Conservation (phyloP, 2,113 vertebrate species). For the Anarhynchus alexandrinus region DNA sequence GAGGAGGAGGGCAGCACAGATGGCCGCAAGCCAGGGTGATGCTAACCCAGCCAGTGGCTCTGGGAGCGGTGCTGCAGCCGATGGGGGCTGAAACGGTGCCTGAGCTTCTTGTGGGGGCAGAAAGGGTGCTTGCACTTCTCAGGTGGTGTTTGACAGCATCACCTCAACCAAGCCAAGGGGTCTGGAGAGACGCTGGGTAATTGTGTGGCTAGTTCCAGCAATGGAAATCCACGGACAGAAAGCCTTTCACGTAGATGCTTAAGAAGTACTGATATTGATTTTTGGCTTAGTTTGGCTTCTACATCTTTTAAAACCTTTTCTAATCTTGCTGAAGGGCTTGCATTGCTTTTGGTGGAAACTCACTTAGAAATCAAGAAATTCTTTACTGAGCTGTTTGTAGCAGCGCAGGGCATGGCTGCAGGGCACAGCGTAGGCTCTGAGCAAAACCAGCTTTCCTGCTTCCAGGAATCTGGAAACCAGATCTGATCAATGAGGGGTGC, state of each 20-base stretch:
- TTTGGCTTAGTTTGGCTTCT: neutral
- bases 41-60: too few species aligned
- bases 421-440: neutral
- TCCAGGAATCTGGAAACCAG: neutral
- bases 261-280: neutral
- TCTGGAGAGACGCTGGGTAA: neutral
- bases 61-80: too few species aligned
- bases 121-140: neutral
- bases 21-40: too few species aligned
- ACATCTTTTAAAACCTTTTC: neutral
- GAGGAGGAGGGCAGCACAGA: too few species aligned
- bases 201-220: neutral
- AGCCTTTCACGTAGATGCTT: neutral
- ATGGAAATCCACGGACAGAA: neutral
- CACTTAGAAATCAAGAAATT: neutral
- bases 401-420: neutral
- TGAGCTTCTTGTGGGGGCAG: neutral
- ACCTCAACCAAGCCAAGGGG: neutral
- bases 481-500: neutral
- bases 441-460: neutral
- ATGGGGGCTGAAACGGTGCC: neutral
- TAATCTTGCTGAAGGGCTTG: neutral
- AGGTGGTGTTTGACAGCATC: neutral
- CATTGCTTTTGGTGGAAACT: neutral
- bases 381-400: neutral